These are phyloP conservation scores for Metacarcinus magister DNA, from an alignment of 2,888 invertebrate species.

Conservation along the genomic window DNA sequence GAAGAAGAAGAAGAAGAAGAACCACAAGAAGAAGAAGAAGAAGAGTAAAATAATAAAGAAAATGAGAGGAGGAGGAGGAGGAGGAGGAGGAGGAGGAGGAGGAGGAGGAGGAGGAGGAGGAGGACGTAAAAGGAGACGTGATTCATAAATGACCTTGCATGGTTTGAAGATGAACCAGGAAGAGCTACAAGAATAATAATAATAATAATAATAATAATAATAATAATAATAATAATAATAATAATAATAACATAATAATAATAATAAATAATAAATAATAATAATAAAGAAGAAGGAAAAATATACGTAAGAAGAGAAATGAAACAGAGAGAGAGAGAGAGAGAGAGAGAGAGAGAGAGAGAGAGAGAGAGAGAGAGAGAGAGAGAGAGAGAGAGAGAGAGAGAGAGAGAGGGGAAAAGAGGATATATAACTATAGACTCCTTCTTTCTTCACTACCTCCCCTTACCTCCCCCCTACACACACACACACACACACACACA, in stretches of 20 bases:
- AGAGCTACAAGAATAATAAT: background rate
- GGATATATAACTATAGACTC: background rate
- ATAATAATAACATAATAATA: slow-evolving; percentile 65
- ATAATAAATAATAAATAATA: slow-evolving; percentile 33
- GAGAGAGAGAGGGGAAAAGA: background rate
- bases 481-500: slow-evolving; percentile 3
- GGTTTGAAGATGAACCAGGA: background rate
- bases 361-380: background rate
- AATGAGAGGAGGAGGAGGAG: no score
- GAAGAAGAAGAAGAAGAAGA: background rate
- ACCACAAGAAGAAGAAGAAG: background rate
- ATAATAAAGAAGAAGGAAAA: background rate
- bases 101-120: background rate
- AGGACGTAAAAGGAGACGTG: background rate
- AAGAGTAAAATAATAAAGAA: no score
- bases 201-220: slow-evolving; percentile 37
- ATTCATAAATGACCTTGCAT: background rate
- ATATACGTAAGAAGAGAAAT: background rate
- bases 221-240: slow-evolving; percentile 65
- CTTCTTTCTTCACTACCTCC: background rate
- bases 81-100: background rate
- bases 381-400: slow-evolving; percentile 55
- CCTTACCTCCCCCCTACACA: background rate
- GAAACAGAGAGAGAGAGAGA: background rate
- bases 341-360: background rate